Evolutionary conservation across 2,797 vertebrate species (phyloP).

Genomic region (Cuculus canorus): DNA sequence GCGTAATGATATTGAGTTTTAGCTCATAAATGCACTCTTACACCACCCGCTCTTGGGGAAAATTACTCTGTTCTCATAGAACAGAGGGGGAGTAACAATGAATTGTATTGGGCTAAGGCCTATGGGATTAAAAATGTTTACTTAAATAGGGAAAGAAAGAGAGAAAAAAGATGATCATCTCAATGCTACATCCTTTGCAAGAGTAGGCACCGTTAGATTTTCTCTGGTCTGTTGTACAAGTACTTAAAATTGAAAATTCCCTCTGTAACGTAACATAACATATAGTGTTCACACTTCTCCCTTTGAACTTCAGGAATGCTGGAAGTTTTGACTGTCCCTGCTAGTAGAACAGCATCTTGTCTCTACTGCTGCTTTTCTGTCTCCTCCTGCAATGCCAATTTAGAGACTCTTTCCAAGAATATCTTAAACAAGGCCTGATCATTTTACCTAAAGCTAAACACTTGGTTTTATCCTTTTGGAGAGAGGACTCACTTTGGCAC

Average conservation of each 20-base stretch:
- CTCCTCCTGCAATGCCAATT: background rate
- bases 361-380: background rate
- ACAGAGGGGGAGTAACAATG: background rate
- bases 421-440: background rate
- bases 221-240: background rate
- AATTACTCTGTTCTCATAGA: background rate
- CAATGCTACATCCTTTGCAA: background rate
- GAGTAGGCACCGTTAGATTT: background rate
- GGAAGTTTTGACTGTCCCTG: background rate
- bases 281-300: background rate
- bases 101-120: background rate
- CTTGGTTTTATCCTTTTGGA: background rate
- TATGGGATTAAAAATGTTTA: background rate
- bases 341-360: background rate
- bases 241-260: background rate
- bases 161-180: background rate
- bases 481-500: background rate
- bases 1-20: background rate
- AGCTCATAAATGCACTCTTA: background rate
- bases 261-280: background rate
- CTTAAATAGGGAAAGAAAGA: background rate
- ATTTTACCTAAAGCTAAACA: background rate
- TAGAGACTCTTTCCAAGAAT: background rate
- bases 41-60: background rate
- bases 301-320: background rate